phyloP scores from a whole-genome alignment of 2,113 vertebrate genomes.

The Ctenodactylus gundi region DNA sequence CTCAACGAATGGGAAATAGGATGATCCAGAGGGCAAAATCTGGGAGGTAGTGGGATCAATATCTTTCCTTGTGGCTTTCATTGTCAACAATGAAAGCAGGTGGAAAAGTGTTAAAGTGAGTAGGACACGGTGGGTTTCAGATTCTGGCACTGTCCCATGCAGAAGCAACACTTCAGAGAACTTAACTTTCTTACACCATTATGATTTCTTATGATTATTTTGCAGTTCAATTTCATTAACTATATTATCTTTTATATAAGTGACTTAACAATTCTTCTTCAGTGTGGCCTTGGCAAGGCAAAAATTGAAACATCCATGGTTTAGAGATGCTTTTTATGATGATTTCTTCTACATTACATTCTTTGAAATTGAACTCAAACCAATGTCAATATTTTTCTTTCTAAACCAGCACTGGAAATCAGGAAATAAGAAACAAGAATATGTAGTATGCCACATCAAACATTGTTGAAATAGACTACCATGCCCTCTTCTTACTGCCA shows the following conservation, averaged over 20 bases:
- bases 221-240: no score
- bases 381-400: neutral
- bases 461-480: neutral
- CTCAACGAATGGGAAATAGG: neutral
- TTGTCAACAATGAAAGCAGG: neutral
- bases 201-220: no score
- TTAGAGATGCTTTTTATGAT: neutral
- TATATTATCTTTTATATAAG: no score
- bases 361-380: neutral
- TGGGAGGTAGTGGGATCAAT: neutral
- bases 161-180: rapidly evolving
- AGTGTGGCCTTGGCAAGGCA: no score
- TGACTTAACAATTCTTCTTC: no score
- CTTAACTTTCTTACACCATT: no score
- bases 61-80: neutral
- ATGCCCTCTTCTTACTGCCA: neutral
- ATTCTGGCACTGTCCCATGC: neutral
- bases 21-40: neutral
- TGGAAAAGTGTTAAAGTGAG: rapidly evolving
- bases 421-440: neutral
- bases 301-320: no score
- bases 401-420: neutral
- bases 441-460: neutral
- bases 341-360: neutral
- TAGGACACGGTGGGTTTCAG: rapidly evolving